Evolutionary conservation across 2,797 vertebrate genomes (phyloP), one percentile per base, ranked within the genome.

Genomic region (Onychomys arenicola): DNA sequence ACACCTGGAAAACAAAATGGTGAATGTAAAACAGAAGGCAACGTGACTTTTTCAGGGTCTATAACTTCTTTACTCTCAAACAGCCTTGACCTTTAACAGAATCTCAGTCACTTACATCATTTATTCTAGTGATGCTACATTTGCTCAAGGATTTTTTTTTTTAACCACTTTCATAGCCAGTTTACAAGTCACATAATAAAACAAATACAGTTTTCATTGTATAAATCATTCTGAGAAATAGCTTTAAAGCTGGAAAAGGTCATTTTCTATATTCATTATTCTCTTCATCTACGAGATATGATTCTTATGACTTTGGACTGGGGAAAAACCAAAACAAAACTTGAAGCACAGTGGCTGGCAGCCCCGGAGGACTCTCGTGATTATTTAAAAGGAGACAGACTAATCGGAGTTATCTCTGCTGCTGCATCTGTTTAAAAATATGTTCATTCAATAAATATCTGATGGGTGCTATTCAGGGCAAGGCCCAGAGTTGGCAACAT

Each of bases 181-280:
- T 92, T 92, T 91, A 95, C 14, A 93, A 95, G 65, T 89, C 73
- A 93, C 71, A 4, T 67, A 83, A 93, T 65, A 87, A 96, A 96
- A 85, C 77, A 65, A 95, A 93, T 27, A 71, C 29, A 85, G 59
- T 76, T 90, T 97, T 85, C 43, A 83, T 82, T 89, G 77, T 88
- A 76, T 83, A 97, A 96, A 93, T 78, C 65, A 97, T 71, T 92
- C 65, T 93, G 55, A 93, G 95, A 94, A 93, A 83, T 17, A 52
- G 77, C 63, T 90, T 89, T 91, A 85, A 93, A 96, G 55, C 37
- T 52, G 40, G 65, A 89, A 87, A 96, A 82, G 37, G 34, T 71
- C 69, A 77, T 90, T 94, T 76, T 65, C 83, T 77, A 90, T 52
- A 73, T 90, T 89, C 73, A 76, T 78, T 94, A 75, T 16, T 90